Base-by-base conservation (phyloP, 2,888 invertebrate genomes). In the Caenorhabditis imperialis region DNA sequence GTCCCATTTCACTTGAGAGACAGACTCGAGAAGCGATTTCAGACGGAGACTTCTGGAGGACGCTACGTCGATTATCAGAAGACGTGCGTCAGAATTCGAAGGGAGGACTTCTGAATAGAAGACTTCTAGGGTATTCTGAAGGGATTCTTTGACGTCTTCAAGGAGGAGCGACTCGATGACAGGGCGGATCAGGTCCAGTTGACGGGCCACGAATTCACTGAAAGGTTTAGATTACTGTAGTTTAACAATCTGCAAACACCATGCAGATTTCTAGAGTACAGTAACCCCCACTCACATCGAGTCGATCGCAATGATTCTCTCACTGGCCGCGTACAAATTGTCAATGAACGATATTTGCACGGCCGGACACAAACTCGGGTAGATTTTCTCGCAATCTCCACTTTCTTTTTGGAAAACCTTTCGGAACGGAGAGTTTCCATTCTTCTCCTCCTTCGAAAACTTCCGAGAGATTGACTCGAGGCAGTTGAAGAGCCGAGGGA, bases 231-330 rank as follows among this genome's bases (percentile, higher is more conserved):
- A n/a, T n/a, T n/a, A n/a, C n/a, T n/a, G n/a, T n/a, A n/a, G n/a
- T n/a, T n/a, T n/a, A n/a, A n/a, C n/a, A n/a, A n/a, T n/a, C n/a
- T n/a, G n/a, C n/a, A n/a, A n/a, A n/a, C n/a, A n/a, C n/a, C n/a
- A n/a, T n/a, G n/a, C n/a, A n/a, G n/a, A n/a, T n/a, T n/a, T n/a
- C n/a, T n/a, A n/a, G n/a, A n/a, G n/a, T n/a, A n/a, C n/a, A n/a
- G n/a, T n/a, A n/a, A n/a, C n/a, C n/a, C n/a, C n/a, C n/a, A 14
- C 74, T 67, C 74, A 89, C 88, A 95, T 91, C 79, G 97, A 97
- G 89, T 98, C 97, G 0, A 95, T 93, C 0, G 93, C 97, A 0
- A 96, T 94, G 18, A 96, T 92, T 73, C 97, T 91, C 86, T 95
- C 94, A 0, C 93, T 91, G 27, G 97, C 89, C 0, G 95, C 95